Evolutionary conservation across 2,888 invertebrate species (phyloP), one percentile per base, ranked within the genome.

Genomic region (Agonopterix arenella): DNA sequence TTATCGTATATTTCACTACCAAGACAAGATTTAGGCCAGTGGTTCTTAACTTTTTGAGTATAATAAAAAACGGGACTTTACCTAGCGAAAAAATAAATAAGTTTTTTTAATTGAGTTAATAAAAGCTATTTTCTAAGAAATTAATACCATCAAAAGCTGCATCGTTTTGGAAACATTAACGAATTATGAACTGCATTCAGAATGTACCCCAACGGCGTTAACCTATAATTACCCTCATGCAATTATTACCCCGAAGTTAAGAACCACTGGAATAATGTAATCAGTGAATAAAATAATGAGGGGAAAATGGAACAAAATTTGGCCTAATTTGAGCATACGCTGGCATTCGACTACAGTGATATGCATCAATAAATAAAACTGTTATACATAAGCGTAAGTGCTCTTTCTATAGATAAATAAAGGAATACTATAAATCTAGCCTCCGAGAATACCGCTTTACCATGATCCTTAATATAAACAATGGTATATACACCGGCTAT

Each of bases 391-490:
- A 40, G 40, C 55, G 50, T 52, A 46, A 43, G 51, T 45, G 49
- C 45, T 53, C 51, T 43, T 36, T 46, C 47, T 46, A 48, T 13
- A 50, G 47, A 50, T 51, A 43, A 49, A 43, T 40, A 44, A 54
- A 44, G 44, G 46, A 49, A 47, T 48, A 48, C 18, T 52, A 48
- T 50, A 51, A 11, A 65, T 59, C 73, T 80, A 82, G 81, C 83
- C 80, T 80, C 80, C 63, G 64, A 61, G 58, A 67, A 68, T 65
- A 54, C 64, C 52, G 52, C 49, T 64, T 60, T 70, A 66, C 58
- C 66, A 79, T 82, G 84, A 84, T 84, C 84, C 84, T 85, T 84
- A 84, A 84, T 84, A 84, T 84, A 84, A 83, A 76, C 61, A 56
- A 55, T 60, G 54, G 50, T 57, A 56, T 51, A 56, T 54, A 58